Percentiles rank a stretch among this genome's conserved stretches.
phyloP scores from a whole-genome alignment of 2,113 vertebrate genomes.

The Rafetus swinhoei region DNA sequence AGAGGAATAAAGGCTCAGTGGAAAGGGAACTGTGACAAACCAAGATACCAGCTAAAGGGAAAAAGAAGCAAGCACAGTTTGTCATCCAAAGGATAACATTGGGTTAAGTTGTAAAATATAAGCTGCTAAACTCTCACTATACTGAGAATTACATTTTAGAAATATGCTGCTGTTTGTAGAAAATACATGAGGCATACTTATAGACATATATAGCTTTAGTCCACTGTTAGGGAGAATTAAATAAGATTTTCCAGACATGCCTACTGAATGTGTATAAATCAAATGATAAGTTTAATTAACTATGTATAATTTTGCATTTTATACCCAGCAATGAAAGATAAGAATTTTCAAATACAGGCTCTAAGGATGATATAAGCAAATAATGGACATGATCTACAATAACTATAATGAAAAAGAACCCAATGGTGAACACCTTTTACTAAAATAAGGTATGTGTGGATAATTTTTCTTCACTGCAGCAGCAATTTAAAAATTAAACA shows the following conservation, averaged over 20 bases:
- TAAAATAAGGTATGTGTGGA: not conserved
- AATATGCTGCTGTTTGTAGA: not conserved
- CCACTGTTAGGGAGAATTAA: not conserved
- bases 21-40: slow-evolving; percentile 76
- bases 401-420: not conserved
- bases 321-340: not conserved
- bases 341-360: not conserved
- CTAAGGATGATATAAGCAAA: not conserved
- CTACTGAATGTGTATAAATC: not conserved
- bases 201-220: not conserved
- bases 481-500: not conserved
- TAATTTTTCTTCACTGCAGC: not conserved
- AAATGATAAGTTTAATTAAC: not conserved
- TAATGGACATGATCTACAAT: not conserved
- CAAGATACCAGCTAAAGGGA: slow-evolving; percentile 77
- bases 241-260: not conserved
- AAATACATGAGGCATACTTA: not conserved
- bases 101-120: not conserved
- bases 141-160: not conserved
- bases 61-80: slow-evolving; percentile 61
- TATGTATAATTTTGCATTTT: not conserved
- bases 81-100: slow-evolving; percentile 50
- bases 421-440: not conserved
- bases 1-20: slow-evolving; percentile 73
- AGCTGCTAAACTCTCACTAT: slow-evolving; percentile 29